Percentiles rank a stretch among this genome's conserved stretches.
These are phyloP conservation scores for Lagenorhynchus albirostris DNA, from an alignment of 2,113 vertebrate genomes.

Conservation along the genomic window DNA sequence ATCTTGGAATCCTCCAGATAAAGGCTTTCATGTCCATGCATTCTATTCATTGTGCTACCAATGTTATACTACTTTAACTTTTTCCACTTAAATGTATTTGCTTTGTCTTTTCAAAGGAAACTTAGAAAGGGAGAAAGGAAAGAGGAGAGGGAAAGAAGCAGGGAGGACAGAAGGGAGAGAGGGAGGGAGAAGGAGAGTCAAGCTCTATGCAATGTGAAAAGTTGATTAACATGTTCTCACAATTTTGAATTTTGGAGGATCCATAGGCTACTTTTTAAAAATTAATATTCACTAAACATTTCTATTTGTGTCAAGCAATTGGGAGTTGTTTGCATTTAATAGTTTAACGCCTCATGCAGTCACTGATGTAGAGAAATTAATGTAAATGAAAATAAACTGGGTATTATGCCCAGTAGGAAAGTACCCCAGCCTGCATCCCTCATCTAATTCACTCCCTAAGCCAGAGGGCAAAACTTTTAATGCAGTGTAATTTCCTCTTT, in stretches of 20 bases:
- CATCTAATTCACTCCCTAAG: slow-evolving; percentile 59
- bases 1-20: background rate
- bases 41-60: background rate
- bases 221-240: background rate
- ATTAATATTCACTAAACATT: slow-evolving; percentile 65
- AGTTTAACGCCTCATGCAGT: slow-evolving; percentile 60
- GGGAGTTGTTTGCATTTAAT: slow-evolving; percentile 68
- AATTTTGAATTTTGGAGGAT: background rate
- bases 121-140: background rate
- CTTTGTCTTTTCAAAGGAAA: slow-evolving; percentile 42
- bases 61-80: background rate
- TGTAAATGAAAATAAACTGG: slow-evolving; percentile 76
- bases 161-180: background rate
- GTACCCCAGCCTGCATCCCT: slow-evolving; percentile 15
- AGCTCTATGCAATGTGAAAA: background rate
- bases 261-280: slow-evolving; percentile 37
- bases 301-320: slow-evolving; percentile 67
- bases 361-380: slow-evolving; percentile 72
- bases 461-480: slow-evolving; percentile 52
- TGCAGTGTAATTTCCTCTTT: slow-evolving; percentile 59
- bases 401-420: slow-evolving; percentile 64
- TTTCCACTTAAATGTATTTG: slow-evolving; percentile 15
- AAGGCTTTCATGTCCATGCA: background rate
- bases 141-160: background rate
- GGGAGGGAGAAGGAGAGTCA: background rate